Percentiles rank a stretch among this genome's conserved stretches.
Evolutionary conservation across 2,888 invertebrate genomes (phyloP).

Genomic region (Agonopterix heracliana): DNA sequence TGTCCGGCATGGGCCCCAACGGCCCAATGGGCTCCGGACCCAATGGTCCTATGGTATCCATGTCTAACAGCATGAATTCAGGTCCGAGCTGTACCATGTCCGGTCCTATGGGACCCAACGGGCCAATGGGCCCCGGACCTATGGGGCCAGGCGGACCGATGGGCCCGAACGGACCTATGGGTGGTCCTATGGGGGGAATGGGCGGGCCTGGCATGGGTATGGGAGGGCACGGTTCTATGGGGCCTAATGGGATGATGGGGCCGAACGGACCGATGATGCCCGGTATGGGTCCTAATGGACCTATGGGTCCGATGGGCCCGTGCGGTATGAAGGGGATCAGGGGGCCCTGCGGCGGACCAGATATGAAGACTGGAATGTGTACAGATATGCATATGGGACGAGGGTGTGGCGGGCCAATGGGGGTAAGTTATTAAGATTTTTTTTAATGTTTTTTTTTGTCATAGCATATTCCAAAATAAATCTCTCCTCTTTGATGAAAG

Average conservation of each 20-base stretch:
- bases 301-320: constrained; percentile 71
- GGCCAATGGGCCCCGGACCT: constrained; percentile 45
- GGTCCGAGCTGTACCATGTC: constrained; percentile 69
- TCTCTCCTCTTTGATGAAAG: too few relatives aligned
- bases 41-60: constrained; percentile 65
- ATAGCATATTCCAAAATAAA: constrained; percentile 6
- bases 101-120: constrained; percentile 57
- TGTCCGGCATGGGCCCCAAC: constrained; percentile 57
- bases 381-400: constrained; percentile 73
- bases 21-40: constrained; percentile 65
- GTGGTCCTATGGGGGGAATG: constrained; percentile 53
- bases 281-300: constrained; percentile 63
- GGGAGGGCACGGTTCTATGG: constrained; percentile 51
- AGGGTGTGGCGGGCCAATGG: constrained; percentile 72
- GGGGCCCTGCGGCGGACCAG: constrained; percentile 67
- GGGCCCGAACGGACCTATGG: constrained; percentile 49
- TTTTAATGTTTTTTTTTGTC: constrained; percentile 5
- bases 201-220: constrained; percentile 48
- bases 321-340: constrained; percentile 71
- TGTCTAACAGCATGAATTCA: constrained; percentile 62
- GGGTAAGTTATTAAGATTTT: constrained; percentile 41
- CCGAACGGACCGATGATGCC: constrained; percentile 62
- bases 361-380: constrained; percentile 71
- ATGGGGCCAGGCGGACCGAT: constrained; percentile 50
- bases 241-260: constrained; percentile 54